A percentile compares a stretch with the other conserved stretches of the same genome.
These are phyloP conservation scores for Heterodera schachtii DNA, from an alignment of 1,140 invertebrate genomes.

Conservation along the genomic window DNA sequence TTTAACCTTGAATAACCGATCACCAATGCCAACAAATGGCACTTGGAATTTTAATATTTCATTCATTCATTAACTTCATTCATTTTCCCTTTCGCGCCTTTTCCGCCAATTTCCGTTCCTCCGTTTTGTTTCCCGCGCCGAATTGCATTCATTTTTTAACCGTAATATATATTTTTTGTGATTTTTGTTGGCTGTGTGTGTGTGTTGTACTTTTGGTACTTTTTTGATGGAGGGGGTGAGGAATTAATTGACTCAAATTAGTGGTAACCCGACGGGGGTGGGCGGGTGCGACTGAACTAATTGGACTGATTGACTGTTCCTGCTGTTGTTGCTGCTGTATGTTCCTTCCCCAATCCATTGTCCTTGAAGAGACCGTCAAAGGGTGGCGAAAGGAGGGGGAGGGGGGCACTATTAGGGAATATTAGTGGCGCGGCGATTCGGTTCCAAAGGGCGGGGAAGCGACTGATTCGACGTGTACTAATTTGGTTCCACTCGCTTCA, in stretches of 20 bases:
- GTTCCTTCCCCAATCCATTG: too few relatives aligned
- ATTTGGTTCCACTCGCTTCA: slow-evolving; percentile 5
- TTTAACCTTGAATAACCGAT: not conserved
- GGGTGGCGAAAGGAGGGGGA: not conserved
- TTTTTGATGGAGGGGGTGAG: too few relatives aligned
- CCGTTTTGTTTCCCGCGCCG: not conserved
- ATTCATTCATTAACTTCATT: too few relatives aligned
- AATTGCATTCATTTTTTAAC: not conserved
- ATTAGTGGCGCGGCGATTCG: not conserved
- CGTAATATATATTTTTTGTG: not conserved
- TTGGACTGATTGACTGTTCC: too few relatives aligned
- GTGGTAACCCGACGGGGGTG: too few relatives aligned
- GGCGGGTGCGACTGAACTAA: too few relatives aligned
- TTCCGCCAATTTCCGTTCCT: not conserved
- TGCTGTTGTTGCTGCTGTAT: too few relatives aligned
- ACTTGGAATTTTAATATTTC: not conserved
- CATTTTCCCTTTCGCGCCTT: not conserved
- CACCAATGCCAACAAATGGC: not conserved
- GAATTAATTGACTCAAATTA: too few relatives aligned
- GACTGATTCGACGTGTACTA: not conserved
- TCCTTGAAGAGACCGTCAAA: too few relatives aligned
- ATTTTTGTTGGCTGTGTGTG: not conserved
- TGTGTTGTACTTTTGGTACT: not conserved
- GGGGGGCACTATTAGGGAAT: not conserved
- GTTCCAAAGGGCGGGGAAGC: not conserved